Percentiles rank a stretch among this genome's conserved stretches.
Evolutionary conservation across 2,888 invertebrate species (phyloP).

Genomic region (Flexamia atlantica): DNA sequence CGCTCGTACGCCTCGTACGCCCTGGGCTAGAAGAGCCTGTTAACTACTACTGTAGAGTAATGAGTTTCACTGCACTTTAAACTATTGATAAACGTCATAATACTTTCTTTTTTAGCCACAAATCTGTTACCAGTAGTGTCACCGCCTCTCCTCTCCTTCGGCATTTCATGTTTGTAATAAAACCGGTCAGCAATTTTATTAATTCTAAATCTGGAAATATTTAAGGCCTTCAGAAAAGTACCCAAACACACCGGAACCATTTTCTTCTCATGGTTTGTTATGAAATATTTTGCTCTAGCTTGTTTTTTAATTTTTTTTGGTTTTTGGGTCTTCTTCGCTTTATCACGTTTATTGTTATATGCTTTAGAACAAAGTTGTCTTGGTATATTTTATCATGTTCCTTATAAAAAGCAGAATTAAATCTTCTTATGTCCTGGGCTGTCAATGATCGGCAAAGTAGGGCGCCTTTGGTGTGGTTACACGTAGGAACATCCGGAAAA

Average conservation of each 20-base stretch:
- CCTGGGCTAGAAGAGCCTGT: no score
- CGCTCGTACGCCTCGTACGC: no score
- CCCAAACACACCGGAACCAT: constrained; percentile 55
- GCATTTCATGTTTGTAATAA: constrained; percentile 26
- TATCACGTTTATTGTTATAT: constrained; percentile 24
- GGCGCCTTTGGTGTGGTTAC: constrained; percentile 46
- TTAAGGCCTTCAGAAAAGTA: constrained; percentile 47
- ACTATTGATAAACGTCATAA: constrained; percentile 29
- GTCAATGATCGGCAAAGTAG: constrained; percentile 38
- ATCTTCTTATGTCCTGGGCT: constrained; percentile 41
- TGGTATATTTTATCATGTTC: constrained; percentile 61
- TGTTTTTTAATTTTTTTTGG: constrained; percentile 18
- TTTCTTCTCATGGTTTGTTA: constrained; percentile 22
- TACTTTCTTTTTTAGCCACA: constrained; percentile 50
- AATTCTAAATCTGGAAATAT: constrained; percentile 51
- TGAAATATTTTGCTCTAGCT: constrained; percentile 48
- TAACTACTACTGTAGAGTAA: no score
- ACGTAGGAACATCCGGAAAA: constrained; percentile 45
- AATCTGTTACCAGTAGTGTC: constrained; percentile 35
- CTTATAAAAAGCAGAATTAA: constrained; percentile 43
- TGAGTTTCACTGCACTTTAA: constrained; percentile 58
- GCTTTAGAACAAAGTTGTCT: constrained; percentile 58
- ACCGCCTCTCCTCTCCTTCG: constrained; percentile 47
- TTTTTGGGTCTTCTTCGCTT: constrained; percentile 39
- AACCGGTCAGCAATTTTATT: constrained; percentile 24